Conservation (phyloP, 2,113 vertebrate species). For the Lynx canadensis region DNA sequence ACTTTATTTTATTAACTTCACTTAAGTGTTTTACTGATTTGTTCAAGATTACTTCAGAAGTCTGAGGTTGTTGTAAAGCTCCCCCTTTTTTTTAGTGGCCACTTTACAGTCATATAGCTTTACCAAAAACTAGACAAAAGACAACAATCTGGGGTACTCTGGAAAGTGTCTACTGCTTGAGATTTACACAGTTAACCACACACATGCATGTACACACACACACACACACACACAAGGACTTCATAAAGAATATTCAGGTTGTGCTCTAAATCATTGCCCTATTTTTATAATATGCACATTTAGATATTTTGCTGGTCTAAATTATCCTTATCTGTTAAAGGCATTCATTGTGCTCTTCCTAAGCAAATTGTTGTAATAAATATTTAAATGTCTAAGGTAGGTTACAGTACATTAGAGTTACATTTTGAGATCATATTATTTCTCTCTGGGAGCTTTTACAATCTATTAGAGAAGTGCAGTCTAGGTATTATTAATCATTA, state of each 20-base stretch:
- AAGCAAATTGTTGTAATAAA: slow-evolving; percentile 42
- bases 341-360: not conserved
- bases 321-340: not conserved
- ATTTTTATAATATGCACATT: not conserved
- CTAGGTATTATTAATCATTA: not conserved
- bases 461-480: not conserved
- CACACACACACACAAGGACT: not conserved
- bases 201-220: not conserved
- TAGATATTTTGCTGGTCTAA: not conserved
- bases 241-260: not conserved
- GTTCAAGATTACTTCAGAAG: slow-evolving; percentile 32
- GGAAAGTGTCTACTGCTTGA: not conserved
- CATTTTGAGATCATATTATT: not conserved
- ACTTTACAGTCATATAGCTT: not conserved
- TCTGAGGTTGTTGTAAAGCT: not conserved
- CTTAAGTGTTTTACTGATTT: not conserved
- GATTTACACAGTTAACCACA: not conserved
- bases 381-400: slow-evolving; percentile 43
- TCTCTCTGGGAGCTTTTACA: slow-evolving; percentile 42
- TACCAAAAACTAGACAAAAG: not conserved
- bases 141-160: not conserved
- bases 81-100: not conserved
- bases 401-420: not conserved
- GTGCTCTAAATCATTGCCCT: not conserved
- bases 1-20: not conserved